Base-by-base conservation (phyloP, 2,113 vertebrate genomes). In the Ondatra zibethicus region DNA sequence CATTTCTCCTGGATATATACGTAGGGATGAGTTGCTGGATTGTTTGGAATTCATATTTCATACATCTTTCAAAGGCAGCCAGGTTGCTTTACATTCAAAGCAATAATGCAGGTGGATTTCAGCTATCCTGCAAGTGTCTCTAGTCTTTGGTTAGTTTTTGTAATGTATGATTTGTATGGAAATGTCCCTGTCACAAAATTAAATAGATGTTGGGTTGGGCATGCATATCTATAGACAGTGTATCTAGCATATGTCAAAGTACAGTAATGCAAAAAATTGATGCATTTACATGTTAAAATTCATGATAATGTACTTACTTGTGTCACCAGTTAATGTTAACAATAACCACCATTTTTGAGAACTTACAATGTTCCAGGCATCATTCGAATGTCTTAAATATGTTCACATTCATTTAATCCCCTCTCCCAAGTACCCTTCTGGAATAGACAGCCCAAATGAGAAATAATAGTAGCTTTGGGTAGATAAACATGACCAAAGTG, bases 91-190 rank as follows among this genome's bases (percentile, higher is more conserved):
- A 82, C 13, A 21, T 88, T 90, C 36, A 58, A 13, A 72, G 8
- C 3, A 65, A 23, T 23, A 66, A 65, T 25, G 10, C 14, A 9
- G 11, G 33, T 81, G 25, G 39, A 25, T 88, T 90, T 88, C 14
- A 5, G 0, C 47, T 88, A 77, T 72, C 58, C 45, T 31, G 52
- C 16, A 58, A 7, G 55, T 65, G 70, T 16, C 9, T 65, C 88
- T 87, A 50, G 23, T 70, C 89, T 88, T 80, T 42, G 12, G 82
- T 80, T 72, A 36, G 8, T 90, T 95, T 73, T 61, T 29, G 3
- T 61, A 16, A 76, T 58, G 19, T 39, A 39, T 89, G 10, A 77
- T 94, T 96, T 94, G 29, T 27, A 75, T 87, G 47, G 58, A 91
- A 87, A 42, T 82, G 75, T n/a, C 21, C 80, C 45, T 76, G 2